Percentiles rank a stretch among this genome's conserved stretches.
phyloP scores from a whole-genome alignment of 2,113 vertebrate genomes.

The Cinclus cinclus region DNA sequence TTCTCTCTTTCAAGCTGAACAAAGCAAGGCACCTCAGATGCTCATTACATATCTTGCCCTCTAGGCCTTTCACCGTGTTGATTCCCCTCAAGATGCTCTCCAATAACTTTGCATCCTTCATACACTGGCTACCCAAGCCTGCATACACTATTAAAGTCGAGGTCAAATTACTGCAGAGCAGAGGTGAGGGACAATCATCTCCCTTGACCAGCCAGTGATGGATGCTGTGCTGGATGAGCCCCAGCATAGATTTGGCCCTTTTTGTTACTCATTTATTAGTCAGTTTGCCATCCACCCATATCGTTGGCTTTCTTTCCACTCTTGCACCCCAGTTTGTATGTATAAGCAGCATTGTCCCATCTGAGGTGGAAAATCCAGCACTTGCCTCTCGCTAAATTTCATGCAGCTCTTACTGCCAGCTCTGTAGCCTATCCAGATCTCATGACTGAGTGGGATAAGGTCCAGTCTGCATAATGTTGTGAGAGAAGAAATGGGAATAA shows the following conservation, averaged over 20 bases:
- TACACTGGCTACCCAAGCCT: background rate
- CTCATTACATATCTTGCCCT: background rate
- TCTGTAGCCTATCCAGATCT: background rate
- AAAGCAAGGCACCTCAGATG: background rate
- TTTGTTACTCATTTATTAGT: background rate
- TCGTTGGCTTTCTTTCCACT: background rate
- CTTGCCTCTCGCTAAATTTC: background rate
- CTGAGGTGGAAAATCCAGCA: background rate
- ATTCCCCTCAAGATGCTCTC: background rate
- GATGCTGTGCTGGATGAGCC: background rate
- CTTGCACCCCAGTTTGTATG: rapidly evolving
- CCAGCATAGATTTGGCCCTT: rapidly evolving
- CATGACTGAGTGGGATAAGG: background rate
- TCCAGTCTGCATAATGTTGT: background rate
- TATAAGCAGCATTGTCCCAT: background rate
- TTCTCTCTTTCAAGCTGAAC: background rate
- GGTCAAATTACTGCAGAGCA: background rate
- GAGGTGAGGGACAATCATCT: background rate
- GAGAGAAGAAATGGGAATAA: background rate
- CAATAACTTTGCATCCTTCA: background rate
- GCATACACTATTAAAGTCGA: background rate
- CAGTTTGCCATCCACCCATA: background rate
- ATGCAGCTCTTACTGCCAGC: background rate
- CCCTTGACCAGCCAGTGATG: rapidly evolving
- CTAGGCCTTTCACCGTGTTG: background rate